Percentiles rank a stretch among this genome's conserved stretches.
Evolutionary conservation across 2,797 vertebrate genomes (phyloP).

Genomic region (Balearica regulorum): DNA sequence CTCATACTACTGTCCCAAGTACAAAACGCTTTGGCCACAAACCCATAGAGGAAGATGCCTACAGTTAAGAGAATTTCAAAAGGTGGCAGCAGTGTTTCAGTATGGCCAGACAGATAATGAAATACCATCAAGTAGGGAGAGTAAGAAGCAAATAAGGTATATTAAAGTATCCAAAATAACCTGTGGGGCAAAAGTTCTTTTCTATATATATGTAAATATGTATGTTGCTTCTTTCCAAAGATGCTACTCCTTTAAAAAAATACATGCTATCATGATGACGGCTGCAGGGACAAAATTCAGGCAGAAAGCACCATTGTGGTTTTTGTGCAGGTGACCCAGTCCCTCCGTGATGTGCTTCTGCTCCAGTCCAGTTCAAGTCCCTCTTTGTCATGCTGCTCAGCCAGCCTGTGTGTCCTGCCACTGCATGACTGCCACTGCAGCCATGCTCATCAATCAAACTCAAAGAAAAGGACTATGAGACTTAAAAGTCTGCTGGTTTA

Average conservation of each 20-base stretch:
- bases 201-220: neutral
- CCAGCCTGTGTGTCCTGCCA: neutral
- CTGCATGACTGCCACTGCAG: neutral
- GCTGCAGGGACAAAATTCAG: neutral
- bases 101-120: neutral
- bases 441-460: neutral
- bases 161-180: neutral
- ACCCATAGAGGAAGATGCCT: neutral
- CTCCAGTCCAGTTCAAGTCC: neutral
- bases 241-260: neutral
- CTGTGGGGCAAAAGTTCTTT: neutral
- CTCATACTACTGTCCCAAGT: neutral
- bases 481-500: neutral
- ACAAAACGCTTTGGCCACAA: neutral
- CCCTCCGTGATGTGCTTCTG: neutral
- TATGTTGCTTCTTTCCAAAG: neutral
- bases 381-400: neutral
- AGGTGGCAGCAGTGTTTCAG: neutral
- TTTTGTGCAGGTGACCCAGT: neutral
- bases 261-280: neutral
- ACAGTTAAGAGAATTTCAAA: neutral
- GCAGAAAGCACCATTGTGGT: neutral
- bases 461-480: neutral
- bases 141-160: neutral
- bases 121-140: neutral